phyloP scores from a whole-genome alignment of 2,888 invertebrate genomes.

The Caenorhabditis wallacei region DNA sequence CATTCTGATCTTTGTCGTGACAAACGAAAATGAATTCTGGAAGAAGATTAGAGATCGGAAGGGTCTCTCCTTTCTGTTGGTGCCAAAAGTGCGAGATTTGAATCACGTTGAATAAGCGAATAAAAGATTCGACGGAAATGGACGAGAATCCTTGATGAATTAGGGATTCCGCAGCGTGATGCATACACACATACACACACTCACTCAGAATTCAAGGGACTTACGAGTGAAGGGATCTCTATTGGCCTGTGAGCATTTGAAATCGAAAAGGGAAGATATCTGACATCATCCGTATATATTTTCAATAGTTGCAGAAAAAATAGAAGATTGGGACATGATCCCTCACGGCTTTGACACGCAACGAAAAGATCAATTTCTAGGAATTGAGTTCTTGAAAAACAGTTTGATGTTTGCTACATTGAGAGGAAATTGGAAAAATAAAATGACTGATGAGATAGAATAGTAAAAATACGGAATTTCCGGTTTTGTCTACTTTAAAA shows the following conservation, averaged over 20 bases:
- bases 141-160: conserved; percentile 34
- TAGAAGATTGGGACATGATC: conserved; percentile 14
- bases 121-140: conserved; percentile 1
- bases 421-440: background rate
- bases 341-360: conserved; percentile 18
- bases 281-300: conserved; percentile 30
- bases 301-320: conserved; percentile 2
- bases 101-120: conserved; percentile 9
- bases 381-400: conserved; percentile 10
- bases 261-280: background rate
- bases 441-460: background rate
- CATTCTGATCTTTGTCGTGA: conserved; percentile 49
- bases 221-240: conserved; percentile 6
- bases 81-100: conserved; percentile 36
- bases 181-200: background rate
- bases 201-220: conserved; percentile 20
- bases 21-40: conserved; percentile 28
- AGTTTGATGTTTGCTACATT: background rate
- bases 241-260: conserved; percentile 10
- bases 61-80: background rate
- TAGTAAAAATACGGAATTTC: no score
- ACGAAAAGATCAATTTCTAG: conserved; percentile 4
- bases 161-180: conserved; percentile 39
- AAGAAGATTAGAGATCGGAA: conserved; percentile 49
- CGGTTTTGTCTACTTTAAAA: background rate